These are phyloP conservation scores for Drosophila incognita DNA, from an alignment of 2,888 invertebrate species.

Conservation along the genomic window DNA sequence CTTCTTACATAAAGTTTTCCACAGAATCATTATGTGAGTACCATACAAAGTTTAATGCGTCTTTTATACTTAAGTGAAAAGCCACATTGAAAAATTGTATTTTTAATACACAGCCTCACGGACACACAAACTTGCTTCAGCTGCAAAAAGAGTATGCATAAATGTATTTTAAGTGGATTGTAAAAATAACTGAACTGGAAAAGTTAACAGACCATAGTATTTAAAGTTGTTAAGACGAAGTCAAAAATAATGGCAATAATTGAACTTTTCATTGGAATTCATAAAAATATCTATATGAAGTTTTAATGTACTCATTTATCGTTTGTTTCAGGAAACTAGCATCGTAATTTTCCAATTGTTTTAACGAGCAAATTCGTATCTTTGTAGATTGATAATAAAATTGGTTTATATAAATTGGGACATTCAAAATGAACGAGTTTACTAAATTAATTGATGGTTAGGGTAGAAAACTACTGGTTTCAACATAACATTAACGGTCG, in stretches of 20 bases:
- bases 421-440: background rate
- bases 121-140: conserved; percentile 4
- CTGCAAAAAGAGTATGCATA: background rate
- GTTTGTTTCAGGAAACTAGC: background rate
- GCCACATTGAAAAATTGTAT: background rate
- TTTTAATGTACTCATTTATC: background rate
- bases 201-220: background rate
- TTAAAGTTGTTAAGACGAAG: background rate
- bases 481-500: background rate
- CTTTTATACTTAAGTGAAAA: conserved; percentile 9
- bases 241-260: background rate
- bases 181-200: background rate
- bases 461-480: background rate
- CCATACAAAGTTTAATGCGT: conserved; percentile 12
- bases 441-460: background rate
- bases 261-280: background rate
- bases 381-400: background rate
- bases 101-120: conserved; percentile 2
- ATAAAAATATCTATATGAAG: background rate
- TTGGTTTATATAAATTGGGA: background rate
- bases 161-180: conserved; percentile 1
- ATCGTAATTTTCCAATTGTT: background rate
- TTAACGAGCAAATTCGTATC: background rate
- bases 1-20: conserved; percentile 29
- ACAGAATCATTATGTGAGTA: conserved; percentile 8